Conservation (phyloP, 1,140 invertebrate species). For the Teleopsis dalmanni region DNA sequence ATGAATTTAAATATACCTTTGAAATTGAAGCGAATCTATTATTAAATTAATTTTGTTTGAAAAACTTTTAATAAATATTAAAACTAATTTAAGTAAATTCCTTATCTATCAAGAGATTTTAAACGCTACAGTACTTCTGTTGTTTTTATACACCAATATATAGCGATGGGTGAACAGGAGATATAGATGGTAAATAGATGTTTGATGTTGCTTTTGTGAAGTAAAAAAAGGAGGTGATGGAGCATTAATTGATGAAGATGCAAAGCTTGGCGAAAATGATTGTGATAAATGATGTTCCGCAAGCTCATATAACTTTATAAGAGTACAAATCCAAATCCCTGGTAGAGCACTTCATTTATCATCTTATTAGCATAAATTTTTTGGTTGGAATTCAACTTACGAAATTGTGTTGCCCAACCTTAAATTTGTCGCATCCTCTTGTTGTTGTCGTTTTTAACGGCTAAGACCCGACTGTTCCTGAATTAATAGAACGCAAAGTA, state of each 20-base stretch:
- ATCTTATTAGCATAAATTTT: neutral
- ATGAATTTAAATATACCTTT: too few relatives aligned
- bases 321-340: neutral
- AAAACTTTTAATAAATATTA: too few relatives aligned
- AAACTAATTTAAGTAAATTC: too few relatives aligned
- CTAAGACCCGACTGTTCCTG: neutral
- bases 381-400: neutral
- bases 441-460: neutral
- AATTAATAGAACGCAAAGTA: neutral
- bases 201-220: neutral
- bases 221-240: neutral
- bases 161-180: too few relatives aligned
- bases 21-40: too few relatives aligned
- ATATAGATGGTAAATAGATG: neutral
- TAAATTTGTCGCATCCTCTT: neutral
- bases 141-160: too few relatives aligned
- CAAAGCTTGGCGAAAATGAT: too few relatives aligned
- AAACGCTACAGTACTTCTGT: too few relatives aligned
- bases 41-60: too few relatives aligned
- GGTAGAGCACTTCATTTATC: neutral
- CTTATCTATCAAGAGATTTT: too few relatives aligned
- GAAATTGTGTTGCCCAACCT: neutral
- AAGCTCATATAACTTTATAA: neutral
- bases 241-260: neutral
- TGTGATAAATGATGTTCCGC: neutral